A percentile compares a stretch with the other conserved stretches of the same genome.
Conservation (phyloP, 2,113 vertebrate genomes). For the Aspidoscelis tigris region DNA sequence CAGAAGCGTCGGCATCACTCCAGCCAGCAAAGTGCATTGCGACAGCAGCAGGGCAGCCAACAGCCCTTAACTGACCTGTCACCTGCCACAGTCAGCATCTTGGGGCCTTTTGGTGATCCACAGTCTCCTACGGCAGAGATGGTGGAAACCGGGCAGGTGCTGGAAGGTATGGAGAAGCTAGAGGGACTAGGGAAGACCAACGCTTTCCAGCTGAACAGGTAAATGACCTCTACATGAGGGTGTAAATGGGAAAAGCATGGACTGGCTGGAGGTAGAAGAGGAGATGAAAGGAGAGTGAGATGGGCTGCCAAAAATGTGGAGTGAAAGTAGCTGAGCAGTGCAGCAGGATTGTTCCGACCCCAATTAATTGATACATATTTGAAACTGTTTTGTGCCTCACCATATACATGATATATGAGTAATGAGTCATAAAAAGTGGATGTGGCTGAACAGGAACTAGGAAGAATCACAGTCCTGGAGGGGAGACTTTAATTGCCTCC, state of each 20-base stretch:
- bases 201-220: constrained; percentile 83
- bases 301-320: not conserved
- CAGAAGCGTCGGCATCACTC: constrained; percentile 80
- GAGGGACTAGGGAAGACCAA: constrained; percentile 55
- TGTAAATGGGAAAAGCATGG: not conserved
- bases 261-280: not conserved
- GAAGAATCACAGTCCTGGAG: not conserved
- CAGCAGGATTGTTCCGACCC: not conserved
- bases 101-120: constrained; percentile 76
- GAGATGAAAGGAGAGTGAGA: not conserved
- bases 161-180: constrained; percentile 61
- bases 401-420: too few relatives aligned
- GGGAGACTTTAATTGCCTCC: not conserved
- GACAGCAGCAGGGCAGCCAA: constrained; percentile 80
- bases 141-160: constrained; percentile 68
- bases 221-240: constrained; percentile 41
- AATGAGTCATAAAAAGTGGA: too few relatives aligned
- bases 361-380: not conserved
- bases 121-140: constrained; percentile 69
- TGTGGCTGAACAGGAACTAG: not conserved
- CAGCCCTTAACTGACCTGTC: constrained; percentile 82
- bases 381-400: too few relatives aligned
- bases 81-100: constrained; percentile 78
- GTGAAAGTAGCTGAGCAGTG: not conserved
- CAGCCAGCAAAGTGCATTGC: constrained; percentile 75